Evolutionary conservation across 30 jellyfish, hydroid and myxozoan species (phyloP), one percentile per base, ranked within the genome.

Genomic region (Phacellophora camtschatica): DNA sequence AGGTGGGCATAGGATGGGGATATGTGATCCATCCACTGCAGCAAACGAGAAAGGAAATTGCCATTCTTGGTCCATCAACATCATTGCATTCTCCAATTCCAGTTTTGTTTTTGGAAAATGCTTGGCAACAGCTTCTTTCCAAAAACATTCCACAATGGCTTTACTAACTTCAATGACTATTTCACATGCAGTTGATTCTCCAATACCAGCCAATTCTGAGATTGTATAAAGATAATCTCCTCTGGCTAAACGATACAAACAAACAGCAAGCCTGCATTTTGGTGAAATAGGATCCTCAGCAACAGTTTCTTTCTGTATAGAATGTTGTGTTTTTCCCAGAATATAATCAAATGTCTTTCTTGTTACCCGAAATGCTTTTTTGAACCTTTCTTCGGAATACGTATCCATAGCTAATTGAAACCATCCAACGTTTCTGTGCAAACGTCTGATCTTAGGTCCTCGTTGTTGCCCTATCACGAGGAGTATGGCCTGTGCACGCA

Each of bases 241-340:
- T 69, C 70, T 6, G 16, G 51, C 87, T 12, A 50, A 29, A 4
- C 77, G 18, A 27, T 74, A 39, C 51, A 74, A 34, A 43, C 87
- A 51, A 54, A 74, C 87, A 74, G 61, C 87, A 74, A 74, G 87
- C 77, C 87, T 74, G 77, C 87, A 74, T 50, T 74, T 34, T 19
- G 86, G 86, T 10, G 86, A 43, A 12, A 50, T 74, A 46, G 87
- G 77, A n/a, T n/a, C n/a, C n/a, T 68, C 83, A 36, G 83, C 43
- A 39, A 68, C 27, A 15, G 74, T 15, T 57, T 74, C 63, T 50
- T 37, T 50, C 41, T 32, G 20, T 65, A 74, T 51, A 53, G 19
- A 62, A 74, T 74, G 23, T 8, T 74, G 24, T 25, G 55, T 74
- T 32, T 65, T 32, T 49, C 55, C 78, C 20, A 74, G 71, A 53